Conservation (phyloP, 1,140 invertebrate species). For the Leucophenga varia region DNA sequence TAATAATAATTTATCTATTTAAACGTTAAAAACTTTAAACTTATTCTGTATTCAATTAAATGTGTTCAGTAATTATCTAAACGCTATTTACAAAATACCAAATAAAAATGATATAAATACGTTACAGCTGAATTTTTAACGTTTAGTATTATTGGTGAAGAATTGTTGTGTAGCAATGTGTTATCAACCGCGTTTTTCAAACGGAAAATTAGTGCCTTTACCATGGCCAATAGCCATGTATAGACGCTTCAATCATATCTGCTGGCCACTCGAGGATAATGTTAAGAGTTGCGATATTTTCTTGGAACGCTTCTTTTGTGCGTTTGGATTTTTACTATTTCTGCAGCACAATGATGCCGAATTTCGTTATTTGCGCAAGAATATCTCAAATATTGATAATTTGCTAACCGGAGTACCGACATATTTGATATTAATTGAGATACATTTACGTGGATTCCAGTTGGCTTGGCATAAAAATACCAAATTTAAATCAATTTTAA, state of each 20-base stretch:
- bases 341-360: slow-evolving; percentile 41
- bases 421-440: slow-evolving; percentile 39
- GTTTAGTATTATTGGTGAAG: too few relatives aligned
- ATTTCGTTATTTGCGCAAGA: slow-evolving; percentile 29
- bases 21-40: too few relatives aligned
- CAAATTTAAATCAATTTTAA: slow-evolving; percentile 21
- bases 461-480: slow-evolving; percentile 13
- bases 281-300: slow-evolving; percentile 9
- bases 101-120: too few relatives aligned
- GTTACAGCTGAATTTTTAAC: too few relatives aligned
- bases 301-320: slow-evolving; percentile 18
- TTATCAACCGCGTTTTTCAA: slow-evolving; percentile 2
- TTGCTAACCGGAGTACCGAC: slow-evolving; percentile 41
- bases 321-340: slow-evolving; percentile 21
- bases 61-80: too few relatives aligned
- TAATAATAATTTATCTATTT: too few relatives aligned
- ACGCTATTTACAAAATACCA: too few relatives aligned
- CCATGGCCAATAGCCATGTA: slow-evolving; percentile 7
- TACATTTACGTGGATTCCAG: slow-evolving; percentile 30
- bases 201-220: slow-evolving; percentile 2
- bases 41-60: too few relatives aligned
- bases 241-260: slow-evolving; percentile 28
- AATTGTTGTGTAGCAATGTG: too few relatives aligned
- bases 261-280: slow-evolving; percentile 37
- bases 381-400: slow-evolving; percentile 26